These are phyloP conservation scores for Microchrysa polita DNA, from an alignment of 2,888 invertebrate species.

Conservation along the genomic window DNA sequence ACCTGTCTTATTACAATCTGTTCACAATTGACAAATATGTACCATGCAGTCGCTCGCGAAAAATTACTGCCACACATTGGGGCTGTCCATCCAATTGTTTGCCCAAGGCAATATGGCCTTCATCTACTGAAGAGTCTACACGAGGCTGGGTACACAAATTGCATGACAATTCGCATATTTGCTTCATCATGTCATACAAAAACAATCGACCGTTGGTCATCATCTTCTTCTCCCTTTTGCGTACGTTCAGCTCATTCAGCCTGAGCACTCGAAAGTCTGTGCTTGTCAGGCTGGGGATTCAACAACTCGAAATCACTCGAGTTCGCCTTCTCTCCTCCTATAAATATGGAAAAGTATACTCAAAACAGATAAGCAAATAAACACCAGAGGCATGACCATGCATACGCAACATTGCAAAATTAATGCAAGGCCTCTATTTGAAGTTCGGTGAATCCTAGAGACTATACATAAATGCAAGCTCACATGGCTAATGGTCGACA, in stretches of 20 bases:
- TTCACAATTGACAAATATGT: too few relatives aligned
- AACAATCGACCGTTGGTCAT: conserved; percentile 33
- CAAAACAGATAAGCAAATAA: conserved; percentile 38
- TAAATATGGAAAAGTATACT: conserved; percentile 15
- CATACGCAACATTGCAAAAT: conserved; percentile 43
- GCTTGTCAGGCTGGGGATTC: not conserved
- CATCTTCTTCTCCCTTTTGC: too few relatives aligned
- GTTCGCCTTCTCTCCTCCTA: not conserved
- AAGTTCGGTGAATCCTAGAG: not conserved
- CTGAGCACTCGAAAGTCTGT: not conserved
- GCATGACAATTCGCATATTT: conserved; percentile 39
- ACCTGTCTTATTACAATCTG: too few relatives aligned
- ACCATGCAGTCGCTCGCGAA: too few relatives aligned
- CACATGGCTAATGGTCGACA: not conserved
- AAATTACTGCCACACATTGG: too few relatives aligned
- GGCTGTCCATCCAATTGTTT: too few relatives aligned
- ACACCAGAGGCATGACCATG: conserved; percentile 36
- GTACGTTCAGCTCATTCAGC: not conserved
- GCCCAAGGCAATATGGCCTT: not conserved
- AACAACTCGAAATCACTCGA: not conserved
- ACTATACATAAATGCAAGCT: too few relatives aligned
- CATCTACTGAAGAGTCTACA: conserved; percentile 3
- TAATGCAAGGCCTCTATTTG: conserved; percentile 25
- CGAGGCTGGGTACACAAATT: conserved; percentile 33
- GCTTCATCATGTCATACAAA: conserved; percentile 21